These are phyloP conservation scores for Erythrolamprus reginae DNA, from an alignment of 2,113 vertebrate genomes.

Conservation along the genomic window DNA sequence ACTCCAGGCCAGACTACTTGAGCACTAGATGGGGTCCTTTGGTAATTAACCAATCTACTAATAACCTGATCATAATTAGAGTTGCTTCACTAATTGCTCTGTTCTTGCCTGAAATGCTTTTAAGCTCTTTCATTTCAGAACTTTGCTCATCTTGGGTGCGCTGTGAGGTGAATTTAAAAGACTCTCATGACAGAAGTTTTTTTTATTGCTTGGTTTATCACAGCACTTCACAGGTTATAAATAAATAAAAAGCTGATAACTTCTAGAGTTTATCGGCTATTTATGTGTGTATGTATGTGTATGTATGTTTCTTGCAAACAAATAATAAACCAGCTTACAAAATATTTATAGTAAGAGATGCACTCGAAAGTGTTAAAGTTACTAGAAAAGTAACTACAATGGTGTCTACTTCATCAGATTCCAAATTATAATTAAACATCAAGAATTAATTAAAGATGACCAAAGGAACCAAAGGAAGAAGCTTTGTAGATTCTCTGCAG, in stretches of 20 bases:
- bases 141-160: constrained; percentile 21
- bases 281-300: neutral
- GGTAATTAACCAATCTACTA: constrained; percentile 37
- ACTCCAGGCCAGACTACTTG: constrained; percentile 12
- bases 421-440: neutral
- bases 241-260: neutral
- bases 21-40: constrained; percentile 8
- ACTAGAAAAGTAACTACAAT: neutral
- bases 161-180: constrained; percentile 23
- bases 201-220: neutral
- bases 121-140: constrained; percentile 25
- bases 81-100: neutral
- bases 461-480: neutral
- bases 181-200: neutral
- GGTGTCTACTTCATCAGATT: neutral
- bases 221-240: neutral
- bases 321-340: neutral
- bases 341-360: neutral
- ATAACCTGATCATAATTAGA: constrained; percentile 8
- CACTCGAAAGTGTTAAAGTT: neutral
- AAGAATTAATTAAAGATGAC: neutral
- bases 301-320: neutral
- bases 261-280: neutral
- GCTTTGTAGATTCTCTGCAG: neutral
- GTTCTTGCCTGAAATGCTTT: constrained; percentile 25